Percentiles rank a stretch among this genome's conserved stretches.
Evolutionary conservation across 1,140 invertebrate species (phyloP).

Genomic region (Yoshiicerus persimilis): DNA sequence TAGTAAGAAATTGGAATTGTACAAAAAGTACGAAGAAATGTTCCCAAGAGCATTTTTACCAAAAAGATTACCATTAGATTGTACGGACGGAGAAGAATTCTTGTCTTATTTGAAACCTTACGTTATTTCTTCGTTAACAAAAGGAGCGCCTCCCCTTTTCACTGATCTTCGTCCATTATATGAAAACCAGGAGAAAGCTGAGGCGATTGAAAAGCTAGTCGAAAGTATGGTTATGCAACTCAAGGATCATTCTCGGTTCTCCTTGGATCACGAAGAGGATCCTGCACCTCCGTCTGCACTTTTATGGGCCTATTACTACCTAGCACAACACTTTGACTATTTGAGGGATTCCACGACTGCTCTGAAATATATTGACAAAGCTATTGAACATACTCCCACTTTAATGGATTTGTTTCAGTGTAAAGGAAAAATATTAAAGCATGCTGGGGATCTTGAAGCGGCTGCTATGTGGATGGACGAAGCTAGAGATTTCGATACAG

Average conservation of each 20-base stretch:
- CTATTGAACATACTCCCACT: slow-evolving; percentile 96
- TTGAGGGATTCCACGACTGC: slow-evolving; percentile 79
- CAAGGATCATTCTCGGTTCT: slow-evolving; percentile 22
- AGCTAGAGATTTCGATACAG: slow-evolving; percentile 96
- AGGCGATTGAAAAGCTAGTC: slow-evolving; percentile 79
- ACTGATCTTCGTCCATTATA: slow-evolving; percentile 91
- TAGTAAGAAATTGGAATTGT: slow-evolving; percentile 77
- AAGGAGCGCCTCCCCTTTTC: slow-evolving; percentile 97
- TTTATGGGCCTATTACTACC: slow-evolving; percentile 92
- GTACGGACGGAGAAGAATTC: slow-evolving; percentile 64
- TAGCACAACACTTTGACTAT: slow-evolving; percentile 95
- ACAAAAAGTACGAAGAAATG: slow-evolving; percentile 71
- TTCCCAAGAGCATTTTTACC: slow-evolving; percentile 86
- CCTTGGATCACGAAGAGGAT: slow-evolving; percentile 36
- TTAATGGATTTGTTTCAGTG: slow-evolving; percentile 96
- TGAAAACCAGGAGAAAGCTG: slow-evolving; percentile 75
- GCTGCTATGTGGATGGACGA: slow-evolving; percentile 93
- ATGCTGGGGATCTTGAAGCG: slow-evolving; percentile 87
- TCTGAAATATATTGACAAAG: slow-evolving; percentile 83
- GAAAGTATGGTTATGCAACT: slow-evolving; percentile 34
- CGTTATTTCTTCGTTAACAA: slow-evolving; percentile 68
- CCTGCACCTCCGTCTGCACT: slow-evolving; percentile 89
- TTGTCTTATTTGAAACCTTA: slow-evolving; percentile 43
- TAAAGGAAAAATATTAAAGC: slow-evolving; percentile 97
- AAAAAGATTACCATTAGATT: slow-evolving; percentile 80